phyloP scores from a whole-genome alignment of 1,140 invertebrate genomes.

The Dinothrombium tinctorium region DNA sequence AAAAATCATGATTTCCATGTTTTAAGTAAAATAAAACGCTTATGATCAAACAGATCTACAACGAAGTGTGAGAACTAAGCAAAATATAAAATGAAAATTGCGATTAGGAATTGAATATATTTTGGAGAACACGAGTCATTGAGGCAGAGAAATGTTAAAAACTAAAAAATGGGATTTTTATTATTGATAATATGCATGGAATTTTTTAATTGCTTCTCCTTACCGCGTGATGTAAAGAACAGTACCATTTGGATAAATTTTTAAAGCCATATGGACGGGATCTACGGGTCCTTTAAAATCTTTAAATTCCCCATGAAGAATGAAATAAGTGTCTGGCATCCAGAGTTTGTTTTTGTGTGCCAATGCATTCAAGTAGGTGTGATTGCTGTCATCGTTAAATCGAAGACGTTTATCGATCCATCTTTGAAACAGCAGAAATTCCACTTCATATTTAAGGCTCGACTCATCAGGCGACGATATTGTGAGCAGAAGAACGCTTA shows the following conservation, averaged over 20 bases:
- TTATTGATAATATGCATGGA: no score
- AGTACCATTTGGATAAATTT: constrained; percentile 69
- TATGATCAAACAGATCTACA: no score
- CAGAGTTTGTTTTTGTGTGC: constrained; percentile 69
- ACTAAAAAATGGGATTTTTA: no score
- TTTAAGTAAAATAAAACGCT: no score
- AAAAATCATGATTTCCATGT: no score
- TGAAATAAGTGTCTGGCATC: constrained; percentile 79
- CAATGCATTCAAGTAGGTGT: constrained; percentile 68
- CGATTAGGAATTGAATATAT: no score
- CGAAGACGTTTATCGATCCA: constrained; percentile 64
- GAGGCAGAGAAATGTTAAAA: no score
- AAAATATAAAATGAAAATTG: no score
- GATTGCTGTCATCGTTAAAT: constrained; percentile 56
- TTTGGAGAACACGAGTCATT: no score
- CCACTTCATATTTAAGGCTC: constrained; percentile 85
- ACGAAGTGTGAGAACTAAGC: no score
- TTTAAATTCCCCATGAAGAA: constrained; percentile 56
- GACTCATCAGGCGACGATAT: constrained; percentile 81
- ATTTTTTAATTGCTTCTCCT: no score
- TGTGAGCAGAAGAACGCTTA: constrained; percentile 70
- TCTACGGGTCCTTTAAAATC: constrained; percentile 67
- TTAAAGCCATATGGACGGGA: constrained; percentile 64
- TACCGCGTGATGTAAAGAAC: constrained; percentile 61
- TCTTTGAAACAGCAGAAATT: constrained; percentile 67